These are phyloP conservation scores for Eupristina koningsbergeri DNA, from an alignment of 1,140 invertebrate genomes.

Conservation along the genomic window DNA sequence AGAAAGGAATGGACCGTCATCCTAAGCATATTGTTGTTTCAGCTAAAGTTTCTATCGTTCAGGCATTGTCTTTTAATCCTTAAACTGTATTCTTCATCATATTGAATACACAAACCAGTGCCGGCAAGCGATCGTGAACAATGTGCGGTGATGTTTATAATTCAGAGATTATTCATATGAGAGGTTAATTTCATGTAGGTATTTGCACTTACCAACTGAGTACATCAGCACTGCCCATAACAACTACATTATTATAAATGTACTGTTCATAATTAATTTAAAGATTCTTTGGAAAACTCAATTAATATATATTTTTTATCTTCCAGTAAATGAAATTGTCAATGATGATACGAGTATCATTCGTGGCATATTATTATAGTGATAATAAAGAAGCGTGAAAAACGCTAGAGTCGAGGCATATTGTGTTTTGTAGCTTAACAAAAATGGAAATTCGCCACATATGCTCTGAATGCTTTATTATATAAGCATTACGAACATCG, in stretches of 20 bases:
- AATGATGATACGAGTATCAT: too few relatives aligned
- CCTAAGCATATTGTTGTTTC: not conserved
- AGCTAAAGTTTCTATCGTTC: not conserved
- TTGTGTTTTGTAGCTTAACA: not conserved
- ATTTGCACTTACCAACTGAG: too few relatives aligned
- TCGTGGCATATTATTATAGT: not conserved
- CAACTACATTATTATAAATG: too few relatives aligned
- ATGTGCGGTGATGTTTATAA: slow-evolving; percentile 13
- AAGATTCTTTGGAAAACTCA: too few relatives aligned
- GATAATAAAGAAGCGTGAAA: not conserved
- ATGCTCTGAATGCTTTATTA: not conserved
- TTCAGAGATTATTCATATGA: slow-evolving; percentile 1
- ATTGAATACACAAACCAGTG: not conserved
- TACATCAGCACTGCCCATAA: too few relatives aligned
- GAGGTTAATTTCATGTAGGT: not conserved
- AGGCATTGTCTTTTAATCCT: not conserved
- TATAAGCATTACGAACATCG: not conserved
- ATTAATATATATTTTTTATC: too few relatives aligned
- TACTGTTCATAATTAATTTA: too few relatives aligned
- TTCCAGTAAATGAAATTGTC: too few relatives aligned
- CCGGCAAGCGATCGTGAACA: not conserved
- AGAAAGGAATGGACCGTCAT: not conserved
- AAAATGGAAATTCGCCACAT: not conserved
- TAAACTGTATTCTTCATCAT: slow-evolving; percentile 14
- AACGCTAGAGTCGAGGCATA: not conserved